Evolutionary conservation across 2,113 vertebrate species (phyloP).

Genomic region (Phylloscopus trochiloides): DNA sequence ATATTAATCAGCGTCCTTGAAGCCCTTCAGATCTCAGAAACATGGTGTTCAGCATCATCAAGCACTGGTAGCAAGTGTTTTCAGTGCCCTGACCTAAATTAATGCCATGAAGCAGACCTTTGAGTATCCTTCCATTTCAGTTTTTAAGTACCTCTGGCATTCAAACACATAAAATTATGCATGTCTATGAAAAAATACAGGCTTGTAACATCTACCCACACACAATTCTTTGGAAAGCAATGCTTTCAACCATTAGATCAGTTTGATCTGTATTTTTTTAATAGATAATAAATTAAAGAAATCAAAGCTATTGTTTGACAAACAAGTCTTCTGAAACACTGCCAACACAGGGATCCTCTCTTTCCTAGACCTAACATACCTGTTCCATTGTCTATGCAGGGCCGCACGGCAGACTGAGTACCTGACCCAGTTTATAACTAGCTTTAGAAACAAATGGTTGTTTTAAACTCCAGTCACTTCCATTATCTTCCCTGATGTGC

Average conservation of each 20-base stretch:
- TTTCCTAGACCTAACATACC: background rate
- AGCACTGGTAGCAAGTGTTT: background rate
- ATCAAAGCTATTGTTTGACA: background rate
- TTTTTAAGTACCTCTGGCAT: background rate
- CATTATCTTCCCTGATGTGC: background rate
- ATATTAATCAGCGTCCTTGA: background rate
- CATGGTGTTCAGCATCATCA: background rate
- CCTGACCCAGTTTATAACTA: background rate
- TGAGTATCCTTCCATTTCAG: background rate
- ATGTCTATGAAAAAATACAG: background rate
- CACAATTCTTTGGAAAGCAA: background rate
- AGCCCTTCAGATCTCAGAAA: background rate
- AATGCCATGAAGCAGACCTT: background rate
- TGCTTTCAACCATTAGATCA: background rate
- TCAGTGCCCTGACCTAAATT: background rate
- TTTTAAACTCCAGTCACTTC: background rate
- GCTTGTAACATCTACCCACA: background rate
- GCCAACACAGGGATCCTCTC: background rate
- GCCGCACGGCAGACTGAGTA: rapidly evolving
- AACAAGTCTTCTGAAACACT: background rate
- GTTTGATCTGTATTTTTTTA: background rate
- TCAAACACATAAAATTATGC: background rate
- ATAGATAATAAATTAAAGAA: background rate
- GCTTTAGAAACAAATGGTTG: background rate
- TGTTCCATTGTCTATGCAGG: background rate